Evolutionary conservation across 2,113 vertebrate genomes (phyloP), one percentile per base, ranked within the genome.

Genomic region (Ancistrus triradiatus): DNA sequence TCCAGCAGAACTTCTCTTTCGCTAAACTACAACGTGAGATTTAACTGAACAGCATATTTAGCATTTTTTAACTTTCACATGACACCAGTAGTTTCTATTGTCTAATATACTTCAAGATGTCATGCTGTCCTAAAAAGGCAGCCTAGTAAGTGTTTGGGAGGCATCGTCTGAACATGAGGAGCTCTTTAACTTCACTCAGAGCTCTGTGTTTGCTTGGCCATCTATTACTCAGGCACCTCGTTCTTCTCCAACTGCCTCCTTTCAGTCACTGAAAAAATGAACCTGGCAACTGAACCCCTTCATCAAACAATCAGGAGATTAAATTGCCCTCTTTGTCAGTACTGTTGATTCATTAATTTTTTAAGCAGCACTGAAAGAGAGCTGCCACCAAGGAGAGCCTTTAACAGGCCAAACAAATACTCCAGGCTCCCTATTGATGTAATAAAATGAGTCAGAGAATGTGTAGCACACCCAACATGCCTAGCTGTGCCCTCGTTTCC

Each of bases 241-340:
- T 71, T 76, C 72, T 44, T 77, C 69, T 15, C 61, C 57, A 24
- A 52, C 49, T 48, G 66, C 61, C 70, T 59, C 71, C 72, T 77
- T 77, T 69, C 80, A 63, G 67, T 42, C 35, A 72, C 63, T 35
- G 17, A 57, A 52, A 53, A 72, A 66, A 38, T 78, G 76, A 81
- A 83, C 77, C 77, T 69, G 65, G 70, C 71, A 66, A 58, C 35
- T 50, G 64, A 66, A 66, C 58, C 59, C 18, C 40, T 78, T 84
- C 81, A 83, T 84, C 65, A 78, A 83, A 84, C 78, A 85, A 71
- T 79, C 75, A 83, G 78, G 62, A 85, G 80, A 84, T 87, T 79
- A 77, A 85, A 82, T 83, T 84, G 84, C 82, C 53, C 65, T 66
- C 81, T 85, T 86, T 86, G 81, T 79, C 75, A 69, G 42, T 64